phyloP scores from a whole-genome alignment of 2,797 vertebrate genomes.

The Mallotus villosus region DNA sequence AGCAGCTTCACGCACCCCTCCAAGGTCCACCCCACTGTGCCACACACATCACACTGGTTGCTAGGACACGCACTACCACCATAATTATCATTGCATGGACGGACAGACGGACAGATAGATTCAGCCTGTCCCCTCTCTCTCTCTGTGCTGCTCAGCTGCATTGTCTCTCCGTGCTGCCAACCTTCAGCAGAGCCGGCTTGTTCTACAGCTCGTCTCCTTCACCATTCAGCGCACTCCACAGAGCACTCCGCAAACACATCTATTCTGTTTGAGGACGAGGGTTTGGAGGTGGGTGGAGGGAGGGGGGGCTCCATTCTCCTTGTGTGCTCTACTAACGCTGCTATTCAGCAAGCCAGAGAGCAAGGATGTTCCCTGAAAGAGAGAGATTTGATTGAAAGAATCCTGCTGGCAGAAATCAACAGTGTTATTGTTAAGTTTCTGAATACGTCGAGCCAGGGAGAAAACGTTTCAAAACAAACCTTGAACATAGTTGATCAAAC shows the following conservation, averaged over 20 bases:
- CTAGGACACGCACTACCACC: not conserved
- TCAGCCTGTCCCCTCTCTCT: not conserved
- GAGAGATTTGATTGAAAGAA: constrained; percentile 49
- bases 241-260: constrained; percentile 27
- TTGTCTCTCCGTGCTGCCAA: constrained; percentile 16
- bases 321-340: constrained; percentile 50
- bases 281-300: constrained; percentile 26
- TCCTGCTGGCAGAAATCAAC: constrained; percentile 29
- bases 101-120: not conserved
- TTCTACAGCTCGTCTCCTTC: constrained; percentile 19
- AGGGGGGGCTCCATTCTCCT: constrained; percentile 48
- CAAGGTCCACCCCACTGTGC: not conserved
- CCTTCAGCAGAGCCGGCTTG: constrained; percentile 25
- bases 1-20: not conserved
- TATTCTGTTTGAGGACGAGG: constrained; percentile 45
- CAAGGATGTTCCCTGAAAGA: constrained; percentile 44
- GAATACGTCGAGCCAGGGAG: constrained; percentile 38
- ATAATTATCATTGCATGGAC: not conserved
- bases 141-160: not conserved
- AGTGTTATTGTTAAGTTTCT: constrained; percentile 43
- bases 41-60: not conserved
- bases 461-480: constrained; percentile 26
- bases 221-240: constrained; percentile 24
- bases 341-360: constrained; percentile 50
- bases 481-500: not conserved